Evolutionary conservation across 2,113 vertebrate species (phyloP).

Genomic region (Rhea pennata): DNA sequence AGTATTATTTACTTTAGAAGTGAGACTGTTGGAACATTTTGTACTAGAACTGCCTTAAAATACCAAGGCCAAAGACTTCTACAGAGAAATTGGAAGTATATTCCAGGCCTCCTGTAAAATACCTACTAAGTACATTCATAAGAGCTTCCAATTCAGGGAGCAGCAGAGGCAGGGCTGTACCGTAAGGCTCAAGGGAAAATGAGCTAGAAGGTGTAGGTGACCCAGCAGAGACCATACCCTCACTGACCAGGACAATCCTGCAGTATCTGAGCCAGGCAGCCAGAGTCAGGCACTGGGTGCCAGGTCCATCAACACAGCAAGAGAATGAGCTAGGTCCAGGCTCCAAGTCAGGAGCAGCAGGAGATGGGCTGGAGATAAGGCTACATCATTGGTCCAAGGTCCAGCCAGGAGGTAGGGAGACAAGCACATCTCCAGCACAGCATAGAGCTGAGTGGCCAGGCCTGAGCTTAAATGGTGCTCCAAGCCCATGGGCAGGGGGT

Average conservation of each 20-base stretch:
- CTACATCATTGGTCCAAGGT: rapidly evolving
- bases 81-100: background rate
- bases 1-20: background rate
- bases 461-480: background rate
- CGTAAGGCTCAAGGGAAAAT: background rate
- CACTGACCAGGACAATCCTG: background rate
- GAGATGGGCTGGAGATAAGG: background rate
- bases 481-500: rapidly evolving
- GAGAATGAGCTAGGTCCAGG: background rate
- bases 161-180: background rate
- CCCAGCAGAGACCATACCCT: background rate
- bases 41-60: background rate
- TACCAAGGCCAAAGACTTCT: background rate
- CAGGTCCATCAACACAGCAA: too few relatives aligned
- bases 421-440: rapidly evolving
- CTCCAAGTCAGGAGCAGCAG: background rate
- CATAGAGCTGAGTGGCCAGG: rapidly evolving
- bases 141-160: background rate
- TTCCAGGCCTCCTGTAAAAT: background rate
- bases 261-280: rapidly evolving
- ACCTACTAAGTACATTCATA: rapidly evolving
- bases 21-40: background rate
- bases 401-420: background rate
- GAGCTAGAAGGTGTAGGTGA: background rate
- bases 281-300: background rate